phyloP scores from a whole-genome alignment of 2,113 vertebrate species.

The Thinocorus orbignyianus region DNA sequence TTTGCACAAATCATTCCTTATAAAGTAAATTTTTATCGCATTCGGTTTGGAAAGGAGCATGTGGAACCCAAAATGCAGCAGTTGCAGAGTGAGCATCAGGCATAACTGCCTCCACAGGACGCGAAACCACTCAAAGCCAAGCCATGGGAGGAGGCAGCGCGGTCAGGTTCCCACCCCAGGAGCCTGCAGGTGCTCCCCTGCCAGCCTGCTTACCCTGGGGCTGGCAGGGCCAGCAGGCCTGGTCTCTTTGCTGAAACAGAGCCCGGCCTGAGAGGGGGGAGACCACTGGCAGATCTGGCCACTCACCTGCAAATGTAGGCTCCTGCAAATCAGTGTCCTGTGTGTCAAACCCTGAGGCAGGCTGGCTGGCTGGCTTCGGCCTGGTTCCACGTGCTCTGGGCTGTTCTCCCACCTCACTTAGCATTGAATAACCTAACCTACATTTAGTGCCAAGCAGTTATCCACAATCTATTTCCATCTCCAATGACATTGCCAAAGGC shows the following conservation, averaged over 20 bases:
- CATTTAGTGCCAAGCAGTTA: not conserved
- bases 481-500: not conserved
- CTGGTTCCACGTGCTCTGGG: not conserved
- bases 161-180: not conserved
- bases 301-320: not conserved
- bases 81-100: rapidly evolving
- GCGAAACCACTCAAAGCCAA: rapidly evolving
- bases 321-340: not conserved
- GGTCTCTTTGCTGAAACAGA: not conserved
- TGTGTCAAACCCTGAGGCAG: not conserved
- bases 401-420: not conserved
- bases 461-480: not conserved
- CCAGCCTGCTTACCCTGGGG: rapidly evolving
- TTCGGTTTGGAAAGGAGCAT: not conserved
- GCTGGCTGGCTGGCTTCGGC: not conserved
- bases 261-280: not conserved
- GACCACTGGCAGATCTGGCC: rapidly evolving
- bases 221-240: not conserved
- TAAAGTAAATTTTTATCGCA: not conserved
- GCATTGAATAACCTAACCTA: not conserved
- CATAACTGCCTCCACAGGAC: not conserved
- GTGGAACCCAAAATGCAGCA: not conserved
- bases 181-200: not conserved
- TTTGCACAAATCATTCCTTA: not conserved
- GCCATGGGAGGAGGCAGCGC: not conserved